Base-by-base conservation (phyloP, 2,888 invertebrate species). In the Anagyrus pseudococci region DNA sequence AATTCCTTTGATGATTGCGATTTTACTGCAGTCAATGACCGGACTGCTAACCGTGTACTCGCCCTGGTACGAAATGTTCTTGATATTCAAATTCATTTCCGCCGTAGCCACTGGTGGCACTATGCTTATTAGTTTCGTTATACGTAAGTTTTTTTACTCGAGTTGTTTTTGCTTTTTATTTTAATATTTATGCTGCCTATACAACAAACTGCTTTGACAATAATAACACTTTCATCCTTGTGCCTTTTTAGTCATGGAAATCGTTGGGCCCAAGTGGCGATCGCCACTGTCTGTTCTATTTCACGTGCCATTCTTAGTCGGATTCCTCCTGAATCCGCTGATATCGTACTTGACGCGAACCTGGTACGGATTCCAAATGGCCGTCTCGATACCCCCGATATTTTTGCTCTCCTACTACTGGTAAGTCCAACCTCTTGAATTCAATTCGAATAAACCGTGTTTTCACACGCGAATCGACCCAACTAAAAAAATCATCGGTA, bases 91-190 rank as follows among this genome's bases (percentile, higher is more conserved):
- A 67, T 86, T 87, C 69, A 72, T 87, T 2, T 85, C 85, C 58
- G 88, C 88, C 29, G 76, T 85, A 56, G 84, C 86, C 8, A 84
- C 87, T 15, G 88, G 88, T 64, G 89, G 89, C 33, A 85, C 87
- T 1, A 89, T 89, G 85, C 83, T 89, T 20, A 86, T 87, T 65
- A 85, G 86, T 69, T 89, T 88, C 70, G 86, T 89, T 52, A 82
- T 88, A 26, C 83, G 84, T 84, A 70, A 80, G 82, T 78, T 44
- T 40, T 44, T 20, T 0, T 20, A 8, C 10, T 44, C 19, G n/a
- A 4, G 15, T 33, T 33, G 17, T 55, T 19, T 40, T 33, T 26
- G 37, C 25, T 29, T 17, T 13, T 25, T 26, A 50, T 25, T 49
- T 50, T 15, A 15, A 1, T 22, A 15, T 1, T 13, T 29, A 43